phyloP scores from a whole-genome alignment of 2,113 vertebrate genomes.

The Merops nubicus region DNA sequence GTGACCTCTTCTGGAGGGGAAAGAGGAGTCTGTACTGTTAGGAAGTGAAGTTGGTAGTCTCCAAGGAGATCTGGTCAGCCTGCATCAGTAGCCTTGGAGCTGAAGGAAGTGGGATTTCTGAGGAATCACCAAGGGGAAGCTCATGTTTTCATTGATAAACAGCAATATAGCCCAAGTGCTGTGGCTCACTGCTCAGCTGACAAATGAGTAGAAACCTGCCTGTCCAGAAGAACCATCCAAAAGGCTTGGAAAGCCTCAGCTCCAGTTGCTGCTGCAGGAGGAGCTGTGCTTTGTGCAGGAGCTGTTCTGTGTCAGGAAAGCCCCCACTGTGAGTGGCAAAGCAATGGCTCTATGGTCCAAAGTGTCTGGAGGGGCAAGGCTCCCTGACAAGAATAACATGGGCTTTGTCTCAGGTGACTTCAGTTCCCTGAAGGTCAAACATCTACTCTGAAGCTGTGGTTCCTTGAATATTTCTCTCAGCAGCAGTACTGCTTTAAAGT shows the following conservation, averaged over 20 bases:
- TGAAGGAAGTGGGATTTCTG: background rate
- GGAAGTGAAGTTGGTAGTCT: background rate
- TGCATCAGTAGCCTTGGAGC: background rate
- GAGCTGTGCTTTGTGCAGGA: background rate
- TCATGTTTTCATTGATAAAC: background rate
- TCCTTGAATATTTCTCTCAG: background rate
- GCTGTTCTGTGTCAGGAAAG: background rate
- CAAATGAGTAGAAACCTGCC: background rate
- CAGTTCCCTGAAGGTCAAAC: background rate
- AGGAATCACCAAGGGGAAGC: background rate
- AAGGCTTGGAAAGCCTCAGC: background rate
- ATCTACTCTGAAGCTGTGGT: background rate
- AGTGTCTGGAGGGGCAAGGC: fast-evolving
- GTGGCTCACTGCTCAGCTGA: background rate
- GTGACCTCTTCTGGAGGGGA: background rate
- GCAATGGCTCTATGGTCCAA: background rate
- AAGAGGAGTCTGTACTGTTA: background rate
- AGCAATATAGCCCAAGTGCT: background rate
- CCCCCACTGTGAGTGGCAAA: background rate
- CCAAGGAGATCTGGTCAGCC: background rate
- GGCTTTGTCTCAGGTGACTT: background rate
- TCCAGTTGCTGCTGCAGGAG: background rate
- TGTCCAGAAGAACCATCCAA: background rate
- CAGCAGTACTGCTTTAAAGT: background rate
- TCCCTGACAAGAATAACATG: background rate